A percentile compares a stretch with the other conserved stretches of the same genome.
Conservation (phyloP, 1,140 invertebrate genomes). For the Archivesica marissinica region DNA sequence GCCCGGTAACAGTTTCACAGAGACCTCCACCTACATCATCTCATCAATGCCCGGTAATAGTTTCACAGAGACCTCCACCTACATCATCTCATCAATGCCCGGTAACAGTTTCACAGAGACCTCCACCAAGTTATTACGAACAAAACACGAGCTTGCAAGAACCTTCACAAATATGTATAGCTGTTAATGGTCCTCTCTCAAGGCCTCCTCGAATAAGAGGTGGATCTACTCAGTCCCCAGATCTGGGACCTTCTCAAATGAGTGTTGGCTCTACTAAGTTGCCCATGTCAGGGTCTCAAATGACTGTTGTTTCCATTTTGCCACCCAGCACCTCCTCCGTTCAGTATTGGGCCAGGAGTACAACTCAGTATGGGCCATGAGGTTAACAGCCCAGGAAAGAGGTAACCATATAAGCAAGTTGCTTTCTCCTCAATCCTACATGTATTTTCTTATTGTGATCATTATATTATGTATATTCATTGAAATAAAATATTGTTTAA, state of each 20-base stretch:
- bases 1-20: too few species aligned
- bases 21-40: too few species aligned
- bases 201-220: too few species aligned
- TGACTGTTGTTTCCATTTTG: conserved; percentile 22
- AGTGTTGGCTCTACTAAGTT: not conserved
- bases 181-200: not conserved
- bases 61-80: conserved; percentile 8
- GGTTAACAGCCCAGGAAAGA: too few species aligned
- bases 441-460: too few species aligned
- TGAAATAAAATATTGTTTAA: too few species aligned
- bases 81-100: conserved; percentile 34
- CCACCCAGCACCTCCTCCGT: conserved; percentile 58
- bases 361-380: too few species aligned
- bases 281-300: conserved; percentile 38
- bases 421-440: too few species aligned
- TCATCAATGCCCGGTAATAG: too few species aligned
- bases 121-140: not conserved
- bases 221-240: too few species aligned
- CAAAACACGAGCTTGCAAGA: not conserved
- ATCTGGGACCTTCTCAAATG: not conserved
- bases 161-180: conserved; percentile 16
- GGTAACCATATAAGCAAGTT: too few species aligned
- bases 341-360: conserved; percentile 70
- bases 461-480: too few species aligned
- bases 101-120: conserved; percentile 14